Base-by-base conservation (phyloP, 2,888 invertebrate species). In the Hyalella azteca region DNA sequence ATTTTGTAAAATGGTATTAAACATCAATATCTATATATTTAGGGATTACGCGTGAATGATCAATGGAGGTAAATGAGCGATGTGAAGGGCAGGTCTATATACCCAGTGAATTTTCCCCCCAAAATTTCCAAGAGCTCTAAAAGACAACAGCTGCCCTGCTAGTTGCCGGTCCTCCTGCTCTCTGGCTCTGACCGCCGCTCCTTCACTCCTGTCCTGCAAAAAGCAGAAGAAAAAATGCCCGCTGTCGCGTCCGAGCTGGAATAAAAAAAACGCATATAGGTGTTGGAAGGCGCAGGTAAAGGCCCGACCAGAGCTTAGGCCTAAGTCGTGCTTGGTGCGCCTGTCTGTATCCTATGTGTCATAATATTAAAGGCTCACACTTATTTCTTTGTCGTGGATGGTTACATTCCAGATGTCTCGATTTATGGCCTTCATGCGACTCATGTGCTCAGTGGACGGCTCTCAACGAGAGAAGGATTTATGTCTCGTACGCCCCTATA, bases 361-460 rank as follows among this genome's bases (percentile, higher is more conserved):
- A 66, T 66, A 66, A 66, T 66, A 66, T 66, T 66, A 66, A 66
- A 54, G 26, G 54, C 54, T 54, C 22, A 54, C 26, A n/a, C 36
- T 66, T 66, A 36, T 66, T 66, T 7, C 15, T 22, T 36, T 29
- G 36, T 66, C 66, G 36, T 66, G 66, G 36, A 66, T 66, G 66
- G 66, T 36, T 66, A 66, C 66, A 66, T 66, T 66, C 66, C 66
- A 13, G 36, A n/a, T 36, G 1, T 7, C 36, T 5, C 66, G 29
- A 36, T 66, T 66, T 66, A 66, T 66, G 32, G 39, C 66, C 36
- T 66, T 66, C 66, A 29, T 66, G 5, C 36, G 36, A 45, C 45
- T 11, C 45, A 9, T 45, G 9, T 45, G 45, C n/a, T n/a, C 15
- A 36, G 66, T 1, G 32, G 39, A 66, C 36, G 66, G 36, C 66